These are phyloP conservation scores for Zootoca vivipara DNA, from an alignment of 2,113 vertebrate species.

Conservation along the genomic window DNA sequence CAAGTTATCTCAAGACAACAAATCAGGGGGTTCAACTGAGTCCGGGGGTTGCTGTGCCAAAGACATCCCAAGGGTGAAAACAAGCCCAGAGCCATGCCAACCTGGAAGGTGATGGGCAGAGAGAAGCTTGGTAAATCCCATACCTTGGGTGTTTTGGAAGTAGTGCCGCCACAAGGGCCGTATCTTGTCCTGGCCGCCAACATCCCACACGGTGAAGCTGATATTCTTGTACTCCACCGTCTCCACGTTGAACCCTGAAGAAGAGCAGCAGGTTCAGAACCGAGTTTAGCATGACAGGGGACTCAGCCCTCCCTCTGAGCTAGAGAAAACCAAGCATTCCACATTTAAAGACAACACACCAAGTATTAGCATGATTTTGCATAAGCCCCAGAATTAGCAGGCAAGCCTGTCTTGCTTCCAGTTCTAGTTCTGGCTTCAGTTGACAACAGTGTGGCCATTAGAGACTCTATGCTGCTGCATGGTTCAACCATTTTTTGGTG, in stretches of 20 bases:
- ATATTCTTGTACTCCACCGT: conserved; percentile 99
- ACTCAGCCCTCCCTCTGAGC: not conserved
- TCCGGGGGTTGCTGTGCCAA: not conserved
- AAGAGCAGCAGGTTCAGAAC: conserved; percentile 16
- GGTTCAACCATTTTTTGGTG: no score
- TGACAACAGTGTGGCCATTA: not conserved
- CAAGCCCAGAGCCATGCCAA: not conserved
- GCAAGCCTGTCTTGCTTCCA: not conserved
- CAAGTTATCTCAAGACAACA: not conserved
- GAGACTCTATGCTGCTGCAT: no score
- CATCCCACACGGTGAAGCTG: conserved; percentile 99
- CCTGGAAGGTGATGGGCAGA: not conserved
- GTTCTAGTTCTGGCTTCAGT: not conserved
- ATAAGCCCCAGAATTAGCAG: not conserved
- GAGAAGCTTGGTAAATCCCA: not conserved
- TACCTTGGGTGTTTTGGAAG: conserved; percentile 99
- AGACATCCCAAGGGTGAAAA: not conserved
- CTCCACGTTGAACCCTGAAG: conserved; percentile 95
- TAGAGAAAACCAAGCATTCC: not conserved
- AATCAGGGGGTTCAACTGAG: not conserved
- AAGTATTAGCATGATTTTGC: not conserved
- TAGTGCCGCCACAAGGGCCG: conserved; percentile 98
- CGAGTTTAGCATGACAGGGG: not conserved
- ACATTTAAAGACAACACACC: not conserved
- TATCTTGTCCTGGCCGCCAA: conserved; percentile 99